Conservation (phyloP, 2,888 invertebrate genomes). For the Gymnocheta viridis region DNA sequence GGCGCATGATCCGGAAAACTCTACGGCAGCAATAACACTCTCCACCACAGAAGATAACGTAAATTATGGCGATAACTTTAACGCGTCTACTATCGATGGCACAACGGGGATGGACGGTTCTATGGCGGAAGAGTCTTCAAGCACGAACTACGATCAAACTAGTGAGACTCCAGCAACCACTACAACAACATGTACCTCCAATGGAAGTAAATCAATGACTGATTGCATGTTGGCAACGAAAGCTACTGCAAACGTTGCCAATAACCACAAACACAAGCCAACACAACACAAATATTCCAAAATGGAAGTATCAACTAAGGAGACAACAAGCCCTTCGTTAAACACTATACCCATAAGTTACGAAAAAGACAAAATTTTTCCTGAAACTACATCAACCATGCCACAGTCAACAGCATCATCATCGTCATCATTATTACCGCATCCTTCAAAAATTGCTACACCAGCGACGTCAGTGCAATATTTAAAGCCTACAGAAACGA, state of each 20-base stretch:
- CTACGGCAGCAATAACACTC: not conserved
- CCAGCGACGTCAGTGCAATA: slow-evolving; percentile 16
- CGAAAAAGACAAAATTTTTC: slow-evolving; percentile 13
- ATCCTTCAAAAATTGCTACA: slow-evolving; percentile 36
- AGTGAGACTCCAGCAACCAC: not conserved
- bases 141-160: not conserved
- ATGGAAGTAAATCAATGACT: slow-evolving; percentile 48
- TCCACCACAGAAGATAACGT: not conserved
- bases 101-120: not conserved
- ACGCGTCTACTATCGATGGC: not conserved
- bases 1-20: not conserved
- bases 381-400: slow-evolving; percentile 28
- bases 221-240: slow-evolving; percentile 56
- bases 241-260: slow-evolving; percentile 31
- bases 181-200: slow-evolving; percentile 36
- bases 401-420: slow-evolving; percentile 44
- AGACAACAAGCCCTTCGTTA: slow-evolving; percentile 66
- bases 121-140: not conserved
- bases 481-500: not conserved
- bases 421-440: slow-evolving; percentile 29
- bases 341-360: slow-evolving; percentile 41
- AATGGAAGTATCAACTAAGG: slow-evolving; percentile 52
- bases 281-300: slow-evolving; percentile 41
- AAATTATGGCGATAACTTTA: not conserved
- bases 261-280: slow-evolving; percentile 12